Evolutionary conservation across 2,113 vertebrate species (phyloP).

Genomic region (Peucedramus taeniatus): DNA sequence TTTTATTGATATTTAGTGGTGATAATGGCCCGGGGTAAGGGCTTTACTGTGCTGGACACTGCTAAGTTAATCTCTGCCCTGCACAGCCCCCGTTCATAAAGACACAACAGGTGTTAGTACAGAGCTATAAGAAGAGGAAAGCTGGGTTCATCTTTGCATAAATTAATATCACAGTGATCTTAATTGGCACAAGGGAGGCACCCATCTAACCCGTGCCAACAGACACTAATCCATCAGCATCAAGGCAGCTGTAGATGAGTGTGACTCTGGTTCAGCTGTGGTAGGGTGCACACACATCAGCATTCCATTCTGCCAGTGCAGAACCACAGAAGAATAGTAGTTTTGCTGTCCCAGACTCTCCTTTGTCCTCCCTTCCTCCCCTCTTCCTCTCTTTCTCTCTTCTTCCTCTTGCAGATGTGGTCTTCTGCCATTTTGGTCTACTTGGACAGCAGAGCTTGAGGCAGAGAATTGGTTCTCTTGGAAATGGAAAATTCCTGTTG

Average conservation of each 20-base stretch:
- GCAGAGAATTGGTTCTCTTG: not conserved
- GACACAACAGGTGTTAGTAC: not conserved
- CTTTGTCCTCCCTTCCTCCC: not conserved
- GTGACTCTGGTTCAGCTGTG: not conserved
- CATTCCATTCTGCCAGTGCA: not conserved
- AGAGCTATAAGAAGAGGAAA: not conserved
- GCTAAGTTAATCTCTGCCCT: not conserved
- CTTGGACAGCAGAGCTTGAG: not conserved
- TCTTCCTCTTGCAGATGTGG: not conserved
- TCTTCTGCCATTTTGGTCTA: fast-evolving
- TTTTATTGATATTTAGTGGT: not conserved
- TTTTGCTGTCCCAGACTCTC: not conserved
- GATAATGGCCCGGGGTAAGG: not conserved
- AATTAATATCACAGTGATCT: not conserved
- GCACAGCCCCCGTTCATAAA: not conserved
- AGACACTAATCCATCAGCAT: not conserved
- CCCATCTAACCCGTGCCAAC: not conserved
- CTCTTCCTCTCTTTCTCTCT: not conserved
- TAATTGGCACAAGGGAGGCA: not conserved
- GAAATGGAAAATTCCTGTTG: not conserved
- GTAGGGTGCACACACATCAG: fast-evolving
- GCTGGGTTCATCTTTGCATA: not conserved
- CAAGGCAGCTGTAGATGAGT: not conserved
- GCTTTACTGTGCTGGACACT: not conserved
- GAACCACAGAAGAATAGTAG: not conserved